A percentile compares a stretch with the other conserved stretches of the same genome.
phyloP scores from a whole-genome alignment of 2,888 invertebrate genomes.

The Caenorhabditis auriculariae region DNA sequence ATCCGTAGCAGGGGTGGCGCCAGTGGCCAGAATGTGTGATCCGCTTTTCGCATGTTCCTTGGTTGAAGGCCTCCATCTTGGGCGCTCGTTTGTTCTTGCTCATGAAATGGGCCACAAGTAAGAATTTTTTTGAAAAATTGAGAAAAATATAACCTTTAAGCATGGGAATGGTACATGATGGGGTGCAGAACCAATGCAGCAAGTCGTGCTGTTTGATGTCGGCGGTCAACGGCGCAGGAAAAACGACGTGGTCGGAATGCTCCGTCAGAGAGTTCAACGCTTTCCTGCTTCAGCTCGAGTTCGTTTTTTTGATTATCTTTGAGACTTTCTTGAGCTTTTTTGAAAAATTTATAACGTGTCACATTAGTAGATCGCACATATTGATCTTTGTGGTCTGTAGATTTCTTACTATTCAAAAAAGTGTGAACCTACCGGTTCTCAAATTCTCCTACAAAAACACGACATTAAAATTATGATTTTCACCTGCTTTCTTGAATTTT shows the following conservation, averaged over 20 bases:
- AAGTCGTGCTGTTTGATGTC: slow-evolving; percentile 62
- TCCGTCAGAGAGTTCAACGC: slow-evolving; percentile 62
- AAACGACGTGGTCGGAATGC: slow-evolving; percentile 63
- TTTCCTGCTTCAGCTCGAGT: slow-evolving; percentile 61
- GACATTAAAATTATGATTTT: too few species aligned
- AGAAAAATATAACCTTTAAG: slow-evolving; percentile 27
- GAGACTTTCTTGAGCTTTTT: not conserved
- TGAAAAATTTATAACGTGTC: not conserved
- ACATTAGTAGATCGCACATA: not conserved
- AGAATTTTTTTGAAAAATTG: slow-evolving; percentile 9
- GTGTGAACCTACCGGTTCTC: not conserved
- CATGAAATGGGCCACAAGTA: slow-evolving; percentile 65
- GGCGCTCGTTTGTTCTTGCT: slow-evolving; percentile 62
- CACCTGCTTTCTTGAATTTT: too few species aligned
- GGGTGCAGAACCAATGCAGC: slow-evolving; percentile 62
- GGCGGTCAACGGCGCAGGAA: slow-evolving; percentile 63
- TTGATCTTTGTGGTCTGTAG: too few species aligned
- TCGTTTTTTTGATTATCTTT: slow-evolving; percentile 9
- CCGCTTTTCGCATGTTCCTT: slow-evolving; percentile 60
- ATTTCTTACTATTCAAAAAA: not conserved
- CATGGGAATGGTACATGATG: slow-evolving; percentile 64
- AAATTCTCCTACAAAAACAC: too few species aligned
- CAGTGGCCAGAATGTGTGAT: slow-evolving; percentile 63
- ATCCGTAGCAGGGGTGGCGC: slow-evolving; percentile 63
- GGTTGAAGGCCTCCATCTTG: slow-evolving; percentile 63